Base-by-base conservation (phyloP, 2,113 vertebrate genomes). In the Xiphophorus couchianus region DNA sequence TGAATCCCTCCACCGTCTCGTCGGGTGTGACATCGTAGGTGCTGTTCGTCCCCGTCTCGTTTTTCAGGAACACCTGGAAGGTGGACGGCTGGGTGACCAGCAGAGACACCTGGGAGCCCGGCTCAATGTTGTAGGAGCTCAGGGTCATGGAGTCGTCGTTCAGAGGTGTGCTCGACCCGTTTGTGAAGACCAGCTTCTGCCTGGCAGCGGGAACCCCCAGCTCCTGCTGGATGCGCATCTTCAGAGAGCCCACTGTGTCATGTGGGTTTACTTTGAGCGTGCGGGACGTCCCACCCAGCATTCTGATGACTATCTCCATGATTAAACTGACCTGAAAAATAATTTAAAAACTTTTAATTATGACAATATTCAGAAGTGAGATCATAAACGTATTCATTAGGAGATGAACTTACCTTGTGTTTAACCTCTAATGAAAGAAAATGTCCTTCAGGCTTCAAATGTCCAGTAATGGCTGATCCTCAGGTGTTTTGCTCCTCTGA, bases 11-110 rank as follows among this genome's bases (percentile, higher is more conserved):
- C 22, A 94, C 93, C 0, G 82, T 89, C 83, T 91, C 86, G 0
- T 80, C 73, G 0, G 64, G 76, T 3, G 4, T 28, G 66, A 94
- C 30, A 0, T 92, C 78, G 0, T 93, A 94, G 0, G 93, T 93
- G 30, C 0, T 82, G 0, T 0, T 0, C 10, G 51, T 0, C 1
- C 86, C 82, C 17, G 85, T 91, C 0, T 81, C 83, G 25, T 91
- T 93, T 58, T 0, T 84, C 29, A 95, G 83, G 44, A 93, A 93
- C 31, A 95, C 92, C 66, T 95, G 89, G 13, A 89, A 29, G 0
- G 48, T 37, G 6, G 25, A 3, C 1, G 84, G 83, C n/a, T 71
- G 30, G 4, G 29, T 72, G 44, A 94, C 29, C 86, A 95, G 76
- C 75, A 93, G 81, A 1, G 75, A 78, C n/a, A 95, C 73, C 0